Base-by-base conservation (phyloP, 2,888 invertebrate species). In the Thereva unica region DNA sequence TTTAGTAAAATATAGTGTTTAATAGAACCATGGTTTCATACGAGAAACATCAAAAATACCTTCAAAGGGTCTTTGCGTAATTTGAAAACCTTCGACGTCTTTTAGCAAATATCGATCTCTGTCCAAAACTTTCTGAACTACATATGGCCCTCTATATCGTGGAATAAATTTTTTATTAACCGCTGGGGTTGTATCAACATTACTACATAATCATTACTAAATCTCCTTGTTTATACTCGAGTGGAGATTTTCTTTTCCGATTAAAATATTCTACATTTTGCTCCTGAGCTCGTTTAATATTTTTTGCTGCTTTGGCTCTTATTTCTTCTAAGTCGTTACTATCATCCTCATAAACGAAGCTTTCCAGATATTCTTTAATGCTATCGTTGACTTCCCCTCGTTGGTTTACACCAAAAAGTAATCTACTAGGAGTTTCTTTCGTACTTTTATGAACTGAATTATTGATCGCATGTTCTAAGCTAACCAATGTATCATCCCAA, bases 401-500 rank as follows among this genome's bases (percentile, higher is more conserved):
- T 59, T 76, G 76, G 52, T 71, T 40, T 4, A 73, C 56, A 4
- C 75, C 75, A 52, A 74, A 75, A 42, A 76, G 59, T 34, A 74
- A 47, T 52, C 63, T 70, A 68, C 72, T 71, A 1, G 75, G 73
- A 2, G 73, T 71, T 56, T 75, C 70, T 2, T 71, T 69, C n/a
- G 74, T 72, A 6, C 45, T 45, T 45, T 45, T 45, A 4, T n/a
- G 10, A 8, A n/a, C 9, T 10, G 45, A 2, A 45, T 45, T 45
- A 4, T 45, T 45, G 4, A 53, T 72, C 73, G 54, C 34, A 55
- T 38, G 45, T 34, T 64, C 64, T 6, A 64, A 34, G 8, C 54
- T 3, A 9, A n/a, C 6, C 40, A 64, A 64, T 2, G 54, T 54
- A 10, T 45, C 8, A 54, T 53, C 40, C 54, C 64, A 64, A 64